Percentiles rank a stretch among this genome's conserved stretches.
These are phyloP conservation scores for Sebastes nivosus DNA, from an alignment of 2,797 vertebrate genomes.

Conservation along the genomic window DNA sequence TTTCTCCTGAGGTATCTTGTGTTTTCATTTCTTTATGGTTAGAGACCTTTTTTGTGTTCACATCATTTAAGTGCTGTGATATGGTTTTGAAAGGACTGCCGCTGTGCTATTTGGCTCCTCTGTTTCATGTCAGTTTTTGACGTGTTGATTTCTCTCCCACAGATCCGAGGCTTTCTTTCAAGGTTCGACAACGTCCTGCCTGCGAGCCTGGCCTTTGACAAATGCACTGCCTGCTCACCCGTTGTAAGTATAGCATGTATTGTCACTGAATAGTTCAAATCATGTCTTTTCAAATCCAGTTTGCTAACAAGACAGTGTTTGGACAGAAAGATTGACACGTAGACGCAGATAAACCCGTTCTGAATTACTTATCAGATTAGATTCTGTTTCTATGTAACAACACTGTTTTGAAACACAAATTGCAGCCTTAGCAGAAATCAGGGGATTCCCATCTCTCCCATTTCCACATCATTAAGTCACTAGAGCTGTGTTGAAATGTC, in stretches of 20 bases:
- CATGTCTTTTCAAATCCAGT: neutral
- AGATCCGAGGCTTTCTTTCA: conserved; percentile 98
- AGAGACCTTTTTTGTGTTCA: neutral
- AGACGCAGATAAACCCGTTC: neutral
- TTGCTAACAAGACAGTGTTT: neutral
- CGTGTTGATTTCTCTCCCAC: conserved; percentile 45
- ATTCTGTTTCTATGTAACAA: conserved; percentile 20
- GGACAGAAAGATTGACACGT: neutral
- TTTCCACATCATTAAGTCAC: conserved; percentile 52
- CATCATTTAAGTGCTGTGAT: neutral
- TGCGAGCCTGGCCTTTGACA: conserved; percentile 97
- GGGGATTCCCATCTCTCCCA: conserved; percentile 66
- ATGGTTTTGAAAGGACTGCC: neutral
- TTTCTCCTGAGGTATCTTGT: neutral
- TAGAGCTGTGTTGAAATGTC: conserved; percentile 69
- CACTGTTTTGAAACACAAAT: conserved; percentile 58
- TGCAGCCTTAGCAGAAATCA: conserved; percentile 51
- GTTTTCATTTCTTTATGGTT: neutral
- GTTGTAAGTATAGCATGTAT: conserved; percentile 84
- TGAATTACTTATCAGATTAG: conserved; percentile 28
- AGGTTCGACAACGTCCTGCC: conserved; percentile 98
- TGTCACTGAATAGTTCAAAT: neutral
- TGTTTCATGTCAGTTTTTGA: conserved; percentile 1
- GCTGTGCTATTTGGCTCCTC: neutral
- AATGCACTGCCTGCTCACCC: conserved; percentile 97